These are phyloP conservation scores for Amphimedon queenslandica DNA, from an alignment of 37 sponge, comb jelly and placozoan genomes.

Conservation along the genomic window DNA sequence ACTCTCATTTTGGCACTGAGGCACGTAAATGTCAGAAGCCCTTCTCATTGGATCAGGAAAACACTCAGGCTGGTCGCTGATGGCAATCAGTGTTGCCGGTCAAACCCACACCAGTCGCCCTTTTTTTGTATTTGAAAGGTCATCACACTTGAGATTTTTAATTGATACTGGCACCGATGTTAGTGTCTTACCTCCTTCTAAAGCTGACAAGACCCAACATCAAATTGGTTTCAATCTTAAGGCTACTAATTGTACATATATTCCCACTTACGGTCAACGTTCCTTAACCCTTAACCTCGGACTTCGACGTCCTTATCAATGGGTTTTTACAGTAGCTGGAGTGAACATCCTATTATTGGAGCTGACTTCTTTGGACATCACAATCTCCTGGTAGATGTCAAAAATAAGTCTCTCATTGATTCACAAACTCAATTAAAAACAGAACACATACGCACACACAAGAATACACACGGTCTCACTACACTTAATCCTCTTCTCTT, in stretches of 20 bases:
- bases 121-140: neutral
- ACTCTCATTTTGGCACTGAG: no score
- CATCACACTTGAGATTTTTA: neutral
- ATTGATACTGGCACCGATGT: slow-evolving; percentile 6
- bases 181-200: slow-evolving; percentile 1
- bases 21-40: no score
- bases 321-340: slow-evolving; percentile 49
- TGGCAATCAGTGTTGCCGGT: no score
- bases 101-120: no score
- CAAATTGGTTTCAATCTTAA: neutral
- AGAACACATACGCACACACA: neutral
- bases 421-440: no score
- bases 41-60: no score
- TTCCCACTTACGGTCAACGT: neutral
- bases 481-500: no score
- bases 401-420: no score
- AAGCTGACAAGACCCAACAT: slow-evolving; percentile 14
- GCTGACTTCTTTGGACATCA: no score
- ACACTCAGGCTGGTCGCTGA: no score
- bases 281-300: slow-evolving; percentile 16
- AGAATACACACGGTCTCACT: no score
- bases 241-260: neutral
- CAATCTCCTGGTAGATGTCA: slow-evolving; percentile 1
- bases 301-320: slow-evolving; percentile 17
- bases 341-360: no score